Conservation (phyloP, 1,140 invertebrate species). For the Pachypeltis micranthus region DNA sequence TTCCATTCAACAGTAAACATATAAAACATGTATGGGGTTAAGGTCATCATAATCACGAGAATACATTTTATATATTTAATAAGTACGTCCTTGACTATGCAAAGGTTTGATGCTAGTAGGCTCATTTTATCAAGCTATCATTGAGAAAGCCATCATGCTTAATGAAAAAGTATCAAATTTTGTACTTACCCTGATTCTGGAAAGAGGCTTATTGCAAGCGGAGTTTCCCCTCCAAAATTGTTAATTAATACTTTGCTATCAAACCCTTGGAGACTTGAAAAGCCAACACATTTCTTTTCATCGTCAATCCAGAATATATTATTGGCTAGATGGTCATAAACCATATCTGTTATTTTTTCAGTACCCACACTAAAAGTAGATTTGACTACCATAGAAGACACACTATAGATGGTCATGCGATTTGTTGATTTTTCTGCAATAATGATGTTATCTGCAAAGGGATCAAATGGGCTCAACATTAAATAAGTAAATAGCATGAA, state of each 20-base stretch:
- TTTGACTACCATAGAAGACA: neutral
- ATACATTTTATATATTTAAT: no score
- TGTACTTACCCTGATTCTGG: slow-evolving; percentile 47
- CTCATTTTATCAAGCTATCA: no score
- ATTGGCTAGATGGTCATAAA: slow-evolving; percentile 52
- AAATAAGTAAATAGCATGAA: no score
- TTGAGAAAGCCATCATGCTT: no score
- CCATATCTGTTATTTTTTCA: slow-evolving; percentile 44
- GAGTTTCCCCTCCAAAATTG: slow-evolving; percentile 41
- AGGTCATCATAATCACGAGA: no score
- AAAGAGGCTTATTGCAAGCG: slow-evolving; percentile 46
- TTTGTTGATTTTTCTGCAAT: neutral
- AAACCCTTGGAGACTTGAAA: slow-evolving; percentile 41
- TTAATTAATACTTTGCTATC: slow-evolving; percentile 42
- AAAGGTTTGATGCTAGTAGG: no score
- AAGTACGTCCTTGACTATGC: no score
- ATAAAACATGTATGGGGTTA: no score
- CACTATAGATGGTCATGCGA: neutral
- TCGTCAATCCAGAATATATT: slow-evolving; percentile 53
- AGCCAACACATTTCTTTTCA: slow-evolving; percentile 43
- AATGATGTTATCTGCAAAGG: neutral
- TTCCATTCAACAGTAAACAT: no score
- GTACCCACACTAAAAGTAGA: neutral
- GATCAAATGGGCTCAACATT: no score
- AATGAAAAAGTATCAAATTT: neutral